phyloP scores from a whole-genome alignment of 1,140 invertebrate genomes.

The Heliconius hewitsoni region DNA sequence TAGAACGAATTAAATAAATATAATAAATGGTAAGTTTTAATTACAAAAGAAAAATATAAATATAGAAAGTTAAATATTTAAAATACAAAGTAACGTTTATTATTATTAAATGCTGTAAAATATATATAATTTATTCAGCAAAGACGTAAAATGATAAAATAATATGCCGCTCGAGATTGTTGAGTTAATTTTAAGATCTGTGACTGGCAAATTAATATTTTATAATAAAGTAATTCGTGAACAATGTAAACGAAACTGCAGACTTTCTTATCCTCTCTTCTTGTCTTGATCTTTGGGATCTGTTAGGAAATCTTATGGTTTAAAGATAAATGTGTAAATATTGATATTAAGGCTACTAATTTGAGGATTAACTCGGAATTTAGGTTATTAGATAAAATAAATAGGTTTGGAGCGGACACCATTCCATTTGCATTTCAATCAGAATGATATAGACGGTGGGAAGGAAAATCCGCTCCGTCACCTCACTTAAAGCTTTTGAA shows the following conservation, averaged over 20 bases:
- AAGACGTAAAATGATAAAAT: slow-evolving; percentile 19
- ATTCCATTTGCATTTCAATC: slow-evolving; percentile 80
- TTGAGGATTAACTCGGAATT: slow-evolving; percentile 65
- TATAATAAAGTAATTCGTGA: slow-evolving; percentile 35
- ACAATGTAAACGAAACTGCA: slow-evolving; percentile 31
- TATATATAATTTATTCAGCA: background rate
- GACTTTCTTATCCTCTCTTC: slow-evolving; percentile 26
- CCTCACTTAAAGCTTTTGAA: slow-evolving; percentile 79
- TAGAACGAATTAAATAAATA: no score
- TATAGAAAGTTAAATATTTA: background rate
- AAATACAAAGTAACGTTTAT: background rate
- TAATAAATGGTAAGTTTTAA: background rate
- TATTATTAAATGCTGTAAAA: background rate
- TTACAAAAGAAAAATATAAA: no score
- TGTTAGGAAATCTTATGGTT: slow-evolving; percentile 23
- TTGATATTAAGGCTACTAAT: slow-evolving; percentile 55
- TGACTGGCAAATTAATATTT: slow-evolving; percentile 41
- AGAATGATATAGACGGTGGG: slow-evolving; percentile 75
- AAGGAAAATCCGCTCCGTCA: slow-evolving; percentile 77
- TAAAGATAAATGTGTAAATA: slow-evolving; percentile 40
- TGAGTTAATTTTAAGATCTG: slow-evolving; percentile 42
- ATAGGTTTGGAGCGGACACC: slow-evolving; percentile 73
- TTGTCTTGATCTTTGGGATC: background rate
- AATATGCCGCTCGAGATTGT: slow-evolving; percentile 29
- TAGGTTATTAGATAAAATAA: slow-evolving; percentile 69